Evolutionary conservation across 2,113 vertebrate species (phyloP).

Genomic region (Microcebus jonahi): DNA sequence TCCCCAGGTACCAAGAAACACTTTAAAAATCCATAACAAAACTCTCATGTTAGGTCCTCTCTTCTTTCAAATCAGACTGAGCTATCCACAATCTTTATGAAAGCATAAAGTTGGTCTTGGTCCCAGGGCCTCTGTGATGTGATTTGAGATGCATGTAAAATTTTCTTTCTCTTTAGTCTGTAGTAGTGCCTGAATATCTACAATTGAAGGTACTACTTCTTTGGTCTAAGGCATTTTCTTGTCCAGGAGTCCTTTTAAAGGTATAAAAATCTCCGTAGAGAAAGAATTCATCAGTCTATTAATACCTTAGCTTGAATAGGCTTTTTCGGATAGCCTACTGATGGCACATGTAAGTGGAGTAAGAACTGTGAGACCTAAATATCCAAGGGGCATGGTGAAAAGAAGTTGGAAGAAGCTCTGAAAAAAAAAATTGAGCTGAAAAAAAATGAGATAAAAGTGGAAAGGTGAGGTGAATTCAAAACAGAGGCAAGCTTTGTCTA

Average conservation of each 20-base stretch:
- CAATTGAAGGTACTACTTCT: neutral
- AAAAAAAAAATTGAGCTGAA: neutral
- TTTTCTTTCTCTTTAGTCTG: neutral
- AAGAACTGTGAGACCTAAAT: neutral
- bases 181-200: neutral
- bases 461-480: slow-evolving; percentile 20
- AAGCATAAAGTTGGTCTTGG: neutral
- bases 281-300: neutral
- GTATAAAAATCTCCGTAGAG: neutral
- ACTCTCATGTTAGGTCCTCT: neutral
- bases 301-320: neutral
- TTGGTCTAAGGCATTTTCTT: neutral
- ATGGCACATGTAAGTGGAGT: neutral
- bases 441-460: neutral
- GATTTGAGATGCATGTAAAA: neutral
- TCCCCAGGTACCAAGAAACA: neutral
- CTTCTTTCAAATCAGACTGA: slow-evolving; percentile 13
- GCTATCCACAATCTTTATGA: neutral
- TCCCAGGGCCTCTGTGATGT: neutral
- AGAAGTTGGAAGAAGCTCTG: neutral
- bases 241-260: neutral
- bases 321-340: neutral
- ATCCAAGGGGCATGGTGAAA: neutral
- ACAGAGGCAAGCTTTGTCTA: neutral
- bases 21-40: neutral